Percentiles rank a stretch among this genome's conserved stretches.
phyloP scores from a whole-genome alignment of 2,113 vertebrate species.

The Pseudorasbora parva region DNA sequence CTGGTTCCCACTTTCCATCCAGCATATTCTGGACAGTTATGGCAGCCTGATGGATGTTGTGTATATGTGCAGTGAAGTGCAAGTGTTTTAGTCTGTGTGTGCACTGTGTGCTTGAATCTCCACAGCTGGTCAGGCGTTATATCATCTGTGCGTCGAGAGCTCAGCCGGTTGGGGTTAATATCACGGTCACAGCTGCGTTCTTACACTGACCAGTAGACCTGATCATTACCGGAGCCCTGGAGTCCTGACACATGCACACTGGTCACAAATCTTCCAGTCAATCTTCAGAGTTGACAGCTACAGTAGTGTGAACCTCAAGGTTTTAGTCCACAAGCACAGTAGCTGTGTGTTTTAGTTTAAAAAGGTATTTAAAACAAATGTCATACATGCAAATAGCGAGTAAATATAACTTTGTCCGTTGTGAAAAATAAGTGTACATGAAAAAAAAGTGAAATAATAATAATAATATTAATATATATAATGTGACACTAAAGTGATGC shows the following conservation, averaged over 20 bases:
- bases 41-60: constrained; percentile 1
- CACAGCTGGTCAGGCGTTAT: constrained; percentile 37
- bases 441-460: no score
- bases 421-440: no score
- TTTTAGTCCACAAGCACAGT: background rate
- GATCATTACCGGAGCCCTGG: constrained; percentile 12
- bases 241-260: constrained; percentile 22
- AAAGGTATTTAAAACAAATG: background rate
- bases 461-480: no score
- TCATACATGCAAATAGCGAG: background rate
- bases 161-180: constrained; percentile 33
- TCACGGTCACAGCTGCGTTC: constrained; percentile 49
- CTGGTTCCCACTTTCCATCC: constrained; percentile 50
- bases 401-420: no score
- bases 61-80: constrained; percentile 18
- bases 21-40: constrained; percentile 11
- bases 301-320: background rate
- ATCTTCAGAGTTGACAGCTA: constrained; percentile 11
- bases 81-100: constrained; percentile 1
- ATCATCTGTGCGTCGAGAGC: constrained; percentile 34
- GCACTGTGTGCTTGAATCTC: constrained; percentile 21
- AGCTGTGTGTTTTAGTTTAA: background rate
- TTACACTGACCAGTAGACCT: constrained; percentile 21
- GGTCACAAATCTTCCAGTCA: constrained; percentile 7
- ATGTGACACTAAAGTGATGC: no score